A percentile compares a stretch with the other conserved stretches of the same genome.
Evolutionary conservation across 2,797 vertebrate genomes (phyloP).

Genomic region (Oryzias sinensis): DNA sequence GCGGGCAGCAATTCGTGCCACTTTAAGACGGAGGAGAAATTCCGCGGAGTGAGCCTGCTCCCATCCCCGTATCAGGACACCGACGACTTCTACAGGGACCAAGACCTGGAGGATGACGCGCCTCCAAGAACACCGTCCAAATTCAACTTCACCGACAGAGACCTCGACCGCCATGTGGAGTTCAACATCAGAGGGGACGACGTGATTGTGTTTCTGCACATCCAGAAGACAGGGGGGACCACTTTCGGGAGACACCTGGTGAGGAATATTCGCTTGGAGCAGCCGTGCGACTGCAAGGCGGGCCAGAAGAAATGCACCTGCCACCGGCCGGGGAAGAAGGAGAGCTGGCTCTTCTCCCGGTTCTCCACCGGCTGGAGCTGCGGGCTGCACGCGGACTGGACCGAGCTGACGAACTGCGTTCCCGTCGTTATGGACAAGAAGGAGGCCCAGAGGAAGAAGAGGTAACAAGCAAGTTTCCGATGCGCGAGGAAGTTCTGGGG

Average conservation of each 20-base stretch:
- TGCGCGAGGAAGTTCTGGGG: too few species aligned
- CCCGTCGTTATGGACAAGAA: conserved; percentile 92
- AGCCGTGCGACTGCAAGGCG: conserved; percentile 91
- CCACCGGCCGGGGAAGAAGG: conserved; percentile 91
- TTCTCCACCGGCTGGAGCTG: conserved; percentile 99
- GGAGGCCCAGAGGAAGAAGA: conserved; percentile 84
- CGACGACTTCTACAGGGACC: conserved; percentile 79
- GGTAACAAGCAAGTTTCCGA: conserved; percentile 56
- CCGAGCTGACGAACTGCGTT: conserved; percentile 96
- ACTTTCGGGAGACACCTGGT: conserved; percentile 96
- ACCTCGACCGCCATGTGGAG: conserved; percentile 87
- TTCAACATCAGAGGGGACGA: conserved; percentile 93
- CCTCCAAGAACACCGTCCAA: conserved; percentile 75
- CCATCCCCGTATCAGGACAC: conserved; percentile 63
- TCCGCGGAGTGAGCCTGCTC: conserved; percentile 73
- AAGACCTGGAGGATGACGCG: conserved; percentile 77
- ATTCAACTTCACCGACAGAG: conserved; percentile 88
- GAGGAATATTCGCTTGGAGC: conserved; percentile 95
- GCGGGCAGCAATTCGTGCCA: conserved; percentile 86
- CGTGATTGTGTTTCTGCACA: conserved; percentile 96
- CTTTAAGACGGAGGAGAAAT: conserved; percentile 78
- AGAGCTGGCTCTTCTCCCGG: conserved; percentile 97
- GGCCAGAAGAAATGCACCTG: conserved; percentile 98
- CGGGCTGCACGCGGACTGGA: conserved; percentile 98
- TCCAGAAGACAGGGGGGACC: conserved; percentile 97